Conservation (phyloP, 1,140 invertebrate species). For the Cylas formicarius region DNA sequence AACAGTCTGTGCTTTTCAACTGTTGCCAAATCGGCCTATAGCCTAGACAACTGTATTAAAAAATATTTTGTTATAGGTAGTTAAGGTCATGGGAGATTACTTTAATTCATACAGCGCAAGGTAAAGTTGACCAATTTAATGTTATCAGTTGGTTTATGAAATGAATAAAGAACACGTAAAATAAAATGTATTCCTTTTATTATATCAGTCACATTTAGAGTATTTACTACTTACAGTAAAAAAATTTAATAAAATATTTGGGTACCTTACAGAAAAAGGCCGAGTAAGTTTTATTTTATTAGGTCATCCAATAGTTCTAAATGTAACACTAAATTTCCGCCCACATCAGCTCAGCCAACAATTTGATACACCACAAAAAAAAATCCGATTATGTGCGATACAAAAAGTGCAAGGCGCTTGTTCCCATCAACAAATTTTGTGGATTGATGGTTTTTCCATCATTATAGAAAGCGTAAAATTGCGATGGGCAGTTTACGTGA, state of each 20-base stretch:
- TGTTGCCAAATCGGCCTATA: not conserved
- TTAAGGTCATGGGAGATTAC: not conserved
- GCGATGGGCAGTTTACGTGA: too few relatives aligned
- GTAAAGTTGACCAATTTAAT: not conserved
- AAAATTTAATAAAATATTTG: constrained; percentile 19
- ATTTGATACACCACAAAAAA: constrained; percentile 18
- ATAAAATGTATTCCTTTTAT: constrained; percentile 10
- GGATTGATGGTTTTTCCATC: constrained; percentile 1
- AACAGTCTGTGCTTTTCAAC: not conserved
- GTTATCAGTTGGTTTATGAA: not conserved
- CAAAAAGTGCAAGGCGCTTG: not conserved
- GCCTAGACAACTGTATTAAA: not conserved
- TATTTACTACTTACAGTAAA: constrained; percentile 24
- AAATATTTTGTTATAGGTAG: not conserved
- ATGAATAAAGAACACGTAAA: too few relatives aligned
- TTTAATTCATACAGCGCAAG: not conserved
- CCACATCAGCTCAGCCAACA: not conserved
- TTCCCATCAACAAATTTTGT: not conserved
- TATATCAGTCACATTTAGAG: constrained; percentile 20
- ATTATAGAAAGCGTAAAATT: too few relatives aligned
- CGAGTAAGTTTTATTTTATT: not conserved
- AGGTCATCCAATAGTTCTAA: constrained; percentile 4
- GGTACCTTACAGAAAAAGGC: constrained; percentile 12
- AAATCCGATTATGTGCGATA: constrained; percentile 5
- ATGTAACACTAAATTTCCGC: not conserved